Base-by-base conservation (phyloP, 2,113 vertebrate species). In the Gobiocypris rarus region DNA sequence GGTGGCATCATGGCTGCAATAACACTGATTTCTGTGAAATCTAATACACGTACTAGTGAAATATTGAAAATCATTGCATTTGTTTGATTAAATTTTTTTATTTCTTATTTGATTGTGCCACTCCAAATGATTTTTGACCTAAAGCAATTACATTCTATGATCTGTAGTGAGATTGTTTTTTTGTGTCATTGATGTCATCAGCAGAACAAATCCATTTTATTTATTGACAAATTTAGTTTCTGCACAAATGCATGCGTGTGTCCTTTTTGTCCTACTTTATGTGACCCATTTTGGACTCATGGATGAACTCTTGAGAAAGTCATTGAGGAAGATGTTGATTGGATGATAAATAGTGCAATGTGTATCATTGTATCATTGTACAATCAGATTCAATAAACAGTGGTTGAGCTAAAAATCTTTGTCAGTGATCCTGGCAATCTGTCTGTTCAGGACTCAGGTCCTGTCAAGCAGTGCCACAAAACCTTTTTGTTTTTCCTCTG, bases 401-500 rank as follows among this genome's bases (percentile, higher is more conserved):
- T 52, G 38, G 22, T 45, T 43, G 69, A 73, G 22, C 69, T 26
- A 19, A 54, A 54, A 54, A 54, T 75, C 73, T 34, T 24, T 69
- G 61, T 71, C 50, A 28, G 61, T 58, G n/a, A 50, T 26, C 50
- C 48, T 82, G 67, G 48, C 65, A 15, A 31, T 54, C 65, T 82
- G 48, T 82, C 80, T 82, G 65, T 56, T 38, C 17, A 54, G 54
- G 24, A 50, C 81, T 82, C 43, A 15, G 69, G 63, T 19, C 43
- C 15, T n/a, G 10, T 28, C 14, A 75, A 28, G 34, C 26, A 4
- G 7, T 13, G 6, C n/a, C 24, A 17, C 59, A 15, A 15, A 10
- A 65, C 50, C n/a, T 34, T 63, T 17, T 52, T 70, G 26, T 15
- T 45, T 65, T 50, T 63, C 22, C 11, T 69, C 19, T 69, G 17